A percentile compares a stretch with the other conserved stretches of the same genome.
Conservation (phyloP, 2,797 vertebrate genomes). For the Micropoecilia bifurca region DNA sequence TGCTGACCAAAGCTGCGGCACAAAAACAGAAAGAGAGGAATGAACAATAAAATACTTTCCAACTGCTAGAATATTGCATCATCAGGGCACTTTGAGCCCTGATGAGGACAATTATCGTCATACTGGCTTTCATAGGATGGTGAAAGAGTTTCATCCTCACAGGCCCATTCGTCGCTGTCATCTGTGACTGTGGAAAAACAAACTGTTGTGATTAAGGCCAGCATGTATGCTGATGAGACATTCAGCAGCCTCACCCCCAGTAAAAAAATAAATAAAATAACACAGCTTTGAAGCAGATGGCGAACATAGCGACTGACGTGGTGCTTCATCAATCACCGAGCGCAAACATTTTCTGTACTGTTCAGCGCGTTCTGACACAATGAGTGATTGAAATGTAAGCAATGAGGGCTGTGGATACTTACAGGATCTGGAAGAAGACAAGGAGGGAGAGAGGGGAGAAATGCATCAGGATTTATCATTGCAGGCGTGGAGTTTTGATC, state of each 20-base stretch:
- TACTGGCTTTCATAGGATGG: slow-evolving; percentile 70
- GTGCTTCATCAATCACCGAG: slow-evolving; percentile 28
- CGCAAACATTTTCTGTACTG: background rate
- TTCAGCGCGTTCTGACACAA: background rate
- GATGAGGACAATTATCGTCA: slow-evolving; percentile 33
- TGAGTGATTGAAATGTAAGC: background rate
- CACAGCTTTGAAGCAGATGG: slow-evolving; percentile 39
- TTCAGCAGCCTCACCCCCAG: slow-evolving; percentile 20
- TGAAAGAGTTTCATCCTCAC: slow-evolving; percentile 78
- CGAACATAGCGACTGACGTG: slow-evolving; percentile 14
- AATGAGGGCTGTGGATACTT: slow-evolving; percentile 55
- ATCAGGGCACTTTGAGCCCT: background rate
- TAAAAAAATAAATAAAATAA: slow-evolving; percentile 55
- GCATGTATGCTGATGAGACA: slow-evolving; percentile 17
- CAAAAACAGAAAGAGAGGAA: slow-evolving; percentile 17
- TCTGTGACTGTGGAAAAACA: slow-evolving; percentile 78
- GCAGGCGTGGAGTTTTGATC: background rate
- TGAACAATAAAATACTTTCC: background rate
- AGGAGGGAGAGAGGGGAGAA: background rate
- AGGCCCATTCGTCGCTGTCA: slow-evolving; percentile 85
- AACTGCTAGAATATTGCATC: background rate
- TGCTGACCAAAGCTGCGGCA: slow-evolving; percentile 61
- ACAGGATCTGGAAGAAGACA: slow-evolving; percentile 79
- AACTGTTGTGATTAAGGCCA: slow-evolving; percentile 34
- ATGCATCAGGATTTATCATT: background rate